phyloP scores from a whole-genome alignment of 2,888 invertebrate genomes.

The Dryadula phaetusa region DNA sequence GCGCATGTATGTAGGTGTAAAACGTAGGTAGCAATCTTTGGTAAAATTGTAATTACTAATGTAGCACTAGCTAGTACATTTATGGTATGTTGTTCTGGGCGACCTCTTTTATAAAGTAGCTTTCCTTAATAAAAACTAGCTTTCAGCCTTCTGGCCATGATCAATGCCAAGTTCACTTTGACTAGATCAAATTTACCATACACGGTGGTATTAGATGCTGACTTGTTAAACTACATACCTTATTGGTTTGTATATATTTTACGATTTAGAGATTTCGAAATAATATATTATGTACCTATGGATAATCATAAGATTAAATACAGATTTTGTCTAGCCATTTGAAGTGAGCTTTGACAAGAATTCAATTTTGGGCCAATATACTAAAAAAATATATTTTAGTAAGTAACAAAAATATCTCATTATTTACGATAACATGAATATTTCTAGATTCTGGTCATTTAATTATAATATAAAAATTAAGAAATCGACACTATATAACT shows the following conservation, averaged over 20 bases:
- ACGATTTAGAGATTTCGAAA: neutral
- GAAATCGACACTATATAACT: neutral
- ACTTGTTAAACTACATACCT: conserved; percentile 10
- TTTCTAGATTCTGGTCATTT: too few species aligned
- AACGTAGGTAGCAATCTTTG: neutral
- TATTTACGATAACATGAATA: too few species aligned
- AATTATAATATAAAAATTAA: too few species aligned
- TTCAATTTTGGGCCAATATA: too few species aligned
- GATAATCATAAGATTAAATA: neutral
- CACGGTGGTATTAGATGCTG: conserved; percentile 5
- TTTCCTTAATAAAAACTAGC: conserved; percentile 38
- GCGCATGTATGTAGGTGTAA: neutral
- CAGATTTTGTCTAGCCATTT: too few species aligned
- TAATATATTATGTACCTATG: neutral
- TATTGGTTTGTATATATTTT: neutral
- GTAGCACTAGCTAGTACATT: neutral
- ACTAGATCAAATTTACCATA: conserved; percentile 21
- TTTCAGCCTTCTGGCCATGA: conserved; percentile 11
- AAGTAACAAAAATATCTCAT: too few species aligned
- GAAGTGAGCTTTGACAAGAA: too few species aligned
- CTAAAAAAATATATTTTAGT: too few species aligned
- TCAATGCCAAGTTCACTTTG: conserved; percentile 37
- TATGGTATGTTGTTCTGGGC: conserved; percentile 19
- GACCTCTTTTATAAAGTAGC: conserved; percentile 18
- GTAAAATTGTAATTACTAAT: neutral